Percentiles rank a stretch among this genome's conserved stretches.
Conservation (phyloP, 1,140 invertebrate species). For the Amyelois transitella region DNA sequence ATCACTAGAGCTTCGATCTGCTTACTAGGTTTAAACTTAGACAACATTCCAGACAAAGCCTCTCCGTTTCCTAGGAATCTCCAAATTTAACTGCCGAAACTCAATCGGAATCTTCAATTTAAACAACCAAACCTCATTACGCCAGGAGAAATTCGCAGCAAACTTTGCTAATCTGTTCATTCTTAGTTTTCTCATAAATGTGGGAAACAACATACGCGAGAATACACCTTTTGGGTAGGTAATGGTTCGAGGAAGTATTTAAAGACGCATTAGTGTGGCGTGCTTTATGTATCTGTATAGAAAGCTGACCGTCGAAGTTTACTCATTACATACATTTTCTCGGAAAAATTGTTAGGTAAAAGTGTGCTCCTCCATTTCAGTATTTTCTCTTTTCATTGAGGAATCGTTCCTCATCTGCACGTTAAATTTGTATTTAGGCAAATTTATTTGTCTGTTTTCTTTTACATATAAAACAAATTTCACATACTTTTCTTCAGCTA, state of each 20-base stretch:
- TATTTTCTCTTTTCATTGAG: no score
- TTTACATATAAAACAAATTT: no score
- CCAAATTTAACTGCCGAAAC: slow-evolving; percentile 3
- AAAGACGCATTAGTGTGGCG: slow-evolving; percentile 32
- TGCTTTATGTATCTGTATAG: neutral
- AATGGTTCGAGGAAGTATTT: slow-evolving; percentile 25
- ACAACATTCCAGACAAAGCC: neutral
- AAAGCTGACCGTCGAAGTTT: neutral
- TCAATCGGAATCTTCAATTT: slow-evolving; percentile 30
- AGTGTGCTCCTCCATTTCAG: no score
- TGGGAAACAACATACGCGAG: slow-evolving; percentile 28
- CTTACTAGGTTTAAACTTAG: no score
- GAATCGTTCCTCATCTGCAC: no score
- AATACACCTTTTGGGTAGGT: slow-evolving; percentile 11
- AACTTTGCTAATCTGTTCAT: slow-evolving; percentile 45
- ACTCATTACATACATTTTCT: neutral
- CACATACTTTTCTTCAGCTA: no score
- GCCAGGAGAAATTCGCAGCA: slow-evolving; percentile 23
- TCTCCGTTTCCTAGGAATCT: neutral
- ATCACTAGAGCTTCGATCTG: no score
- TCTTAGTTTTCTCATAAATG: slow-evolving; percentile 50
- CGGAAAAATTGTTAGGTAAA: neutral
- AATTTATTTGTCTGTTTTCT: no score
- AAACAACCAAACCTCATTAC: slow-evolving; percentile 39
- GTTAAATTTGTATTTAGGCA: no score